Base-by-base conservation (phyloP, 2,888 invertebrate genomes). In the Dichetophora obliterata region DNA sequence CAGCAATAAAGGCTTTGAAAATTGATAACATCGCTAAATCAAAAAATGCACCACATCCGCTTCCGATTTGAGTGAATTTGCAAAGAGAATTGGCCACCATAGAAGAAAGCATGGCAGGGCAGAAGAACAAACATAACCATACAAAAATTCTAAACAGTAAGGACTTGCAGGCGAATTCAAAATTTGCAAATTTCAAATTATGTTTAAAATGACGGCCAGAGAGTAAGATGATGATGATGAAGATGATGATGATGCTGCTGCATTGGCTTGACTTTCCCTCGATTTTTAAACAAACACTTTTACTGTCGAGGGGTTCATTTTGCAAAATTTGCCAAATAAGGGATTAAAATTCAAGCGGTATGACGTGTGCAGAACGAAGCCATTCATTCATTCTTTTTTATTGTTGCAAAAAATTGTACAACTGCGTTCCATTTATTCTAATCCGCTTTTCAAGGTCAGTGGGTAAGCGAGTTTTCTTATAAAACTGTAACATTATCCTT, bases 391-490 rank as follows among this genome's bases (percentile, higher is more conserved):
- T 3, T 43, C 0, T 43, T 11, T 11, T 37, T 63, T 11, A 6
- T 19, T n/a, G 9, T 68, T 68, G 68, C 50, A 63, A 63, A 63
- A 63, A 16, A 11, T 68, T 43, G 43, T 27, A 66, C 63, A 16
- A 37, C 31, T 65, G 31, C 34, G 27, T 31, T 27, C 43, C 22
- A n/a, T 22, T 16, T 50, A 68, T 50, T 48, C 54, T 78, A 79
- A 80, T 77, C 77, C 77, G 78, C 75, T 78, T 79, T 80, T 80
- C 77, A 80, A 80, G 80, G 80, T 80, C 80, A 80, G 77, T 78
- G 78, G 77, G 43, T 79, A 74, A 59, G 52, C 54, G n/a, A 3
- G 70, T 11, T 22, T 37, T 65, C n/a, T 37, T 11, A 43, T 43
- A 43, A 14, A 43, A 43, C 43, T 11, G 43, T 43, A 43, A 43